Evolutionary conservation across 2,113 vertebrate species (phyloP), one percentile per base, ranked within the genome.

Genomic region (Charina bottae): DNA sequence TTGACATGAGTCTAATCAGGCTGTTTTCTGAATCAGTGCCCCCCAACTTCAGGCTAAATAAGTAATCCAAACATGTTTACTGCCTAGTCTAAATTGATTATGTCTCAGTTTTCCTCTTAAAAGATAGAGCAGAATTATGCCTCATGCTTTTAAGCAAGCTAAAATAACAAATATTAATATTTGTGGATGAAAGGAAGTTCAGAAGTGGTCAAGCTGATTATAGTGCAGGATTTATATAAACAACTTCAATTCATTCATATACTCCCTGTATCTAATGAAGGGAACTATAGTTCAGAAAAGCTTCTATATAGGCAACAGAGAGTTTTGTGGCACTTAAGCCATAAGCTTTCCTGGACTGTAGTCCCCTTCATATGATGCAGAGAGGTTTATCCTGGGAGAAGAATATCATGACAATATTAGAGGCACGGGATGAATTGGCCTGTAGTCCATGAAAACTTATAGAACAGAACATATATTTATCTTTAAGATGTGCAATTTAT

Each of bases 101-200:
- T 0, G 1, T 87, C 17, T 88, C 56, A 10, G 55, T 87, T 87
- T 87, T 87, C 85, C 56, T 87, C 13, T 49, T 85, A 86, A 86
- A 28, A 53, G 49, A 53, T 86, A 28, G 26, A 86, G 17, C 72
- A 78, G 49, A 86, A n/a, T 86, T n/a, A 86, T 86, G 53, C 6
- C 37, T 78, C 72, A 19, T 78, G 72, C 72, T 42, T 1, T 78
- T 78, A 42, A 78, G 21, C 0, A 7, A 28, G 56, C 33, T 87
- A 58, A 59, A 87, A 87, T 37, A 88, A 46, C 24, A 23, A 60
- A 88, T 88, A 46, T 60, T 88, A 60, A 88, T 60, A 42, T 88
- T 60, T 42, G 37, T 26, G 5, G 21, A 88, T 88, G 33, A 59
- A 88, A 42, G 33, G 21, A 60, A 21, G 10, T 60, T 60, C 33